Conservation (phyloP, 2,797 vertebrate species). For the Gambelia wislizenii region DNA sequence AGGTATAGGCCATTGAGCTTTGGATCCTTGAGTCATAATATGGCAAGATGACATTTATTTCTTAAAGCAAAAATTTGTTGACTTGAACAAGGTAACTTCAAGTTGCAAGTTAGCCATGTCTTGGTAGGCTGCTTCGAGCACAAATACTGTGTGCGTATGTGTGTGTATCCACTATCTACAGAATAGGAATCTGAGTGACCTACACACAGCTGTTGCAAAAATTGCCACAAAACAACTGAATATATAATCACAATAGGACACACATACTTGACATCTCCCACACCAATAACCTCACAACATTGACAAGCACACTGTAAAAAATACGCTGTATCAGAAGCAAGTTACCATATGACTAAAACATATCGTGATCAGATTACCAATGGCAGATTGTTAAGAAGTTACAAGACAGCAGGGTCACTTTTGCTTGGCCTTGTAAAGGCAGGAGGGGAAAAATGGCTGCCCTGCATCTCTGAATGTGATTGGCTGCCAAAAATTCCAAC, state of each 20-base stretch:
- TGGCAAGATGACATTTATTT: neutral
- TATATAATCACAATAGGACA: neutral
- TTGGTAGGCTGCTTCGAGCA: neutral
- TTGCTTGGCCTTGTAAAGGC: neutral
- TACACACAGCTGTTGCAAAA: neutral
- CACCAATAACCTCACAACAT: neutral
- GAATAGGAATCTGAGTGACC: neutral
- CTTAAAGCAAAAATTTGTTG: neutral
- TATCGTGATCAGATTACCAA: neutral
- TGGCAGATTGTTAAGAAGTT: neutral
- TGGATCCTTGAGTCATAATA: too few species aligned
- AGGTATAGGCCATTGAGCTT: too few species aligned
- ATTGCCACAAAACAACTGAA: neutral
- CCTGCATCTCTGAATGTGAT: neutral
- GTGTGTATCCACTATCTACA: too few species aligned
- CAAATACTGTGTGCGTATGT: too few species aligned
- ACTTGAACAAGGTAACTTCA: neutral
- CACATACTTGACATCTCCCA: neutral
- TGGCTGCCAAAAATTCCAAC: constrained; percentile 22
- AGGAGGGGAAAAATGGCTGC: constrained; percentile 7
- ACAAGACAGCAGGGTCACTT: neutral
- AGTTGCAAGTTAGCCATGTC: neutral
- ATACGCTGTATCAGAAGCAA: too few species aligned
- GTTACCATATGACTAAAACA: neutral
- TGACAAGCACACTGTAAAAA: neutral